phyloP scores from a whole-genome alignment of 2,888 invertebrate species.

The Acanthoscelides obtectus region DNA sequence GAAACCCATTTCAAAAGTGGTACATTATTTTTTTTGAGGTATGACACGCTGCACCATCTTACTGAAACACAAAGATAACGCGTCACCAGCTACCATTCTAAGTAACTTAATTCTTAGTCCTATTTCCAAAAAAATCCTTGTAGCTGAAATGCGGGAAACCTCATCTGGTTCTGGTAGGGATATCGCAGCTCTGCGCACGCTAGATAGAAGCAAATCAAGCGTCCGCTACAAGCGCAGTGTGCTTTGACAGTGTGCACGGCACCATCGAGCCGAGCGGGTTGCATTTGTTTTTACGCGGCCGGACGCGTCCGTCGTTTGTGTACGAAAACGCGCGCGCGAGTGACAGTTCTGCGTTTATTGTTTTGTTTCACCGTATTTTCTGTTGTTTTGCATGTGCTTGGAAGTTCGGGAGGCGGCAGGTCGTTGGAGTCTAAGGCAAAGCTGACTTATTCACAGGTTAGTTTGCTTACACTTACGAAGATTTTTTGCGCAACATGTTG shows the following conservation, averaged over 20 bases:
- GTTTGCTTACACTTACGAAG: background rate
- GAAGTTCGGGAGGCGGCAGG: background rate
- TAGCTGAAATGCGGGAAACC: background rate
- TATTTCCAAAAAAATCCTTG: background rate
- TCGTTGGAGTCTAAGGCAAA: background rate
- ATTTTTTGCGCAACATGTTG: background rate
- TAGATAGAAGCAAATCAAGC: background rate
- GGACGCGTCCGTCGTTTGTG: slow-evolving; percentile 7
- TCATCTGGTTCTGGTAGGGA: background rate
- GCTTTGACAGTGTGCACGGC: background rate
- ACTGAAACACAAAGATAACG: no score
- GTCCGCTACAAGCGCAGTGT: background rate
- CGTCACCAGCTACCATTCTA: no score
- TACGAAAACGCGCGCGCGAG: slow-evolving; percentile 15
- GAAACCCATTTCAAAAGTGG: no score
- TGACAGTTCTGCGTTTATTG: slow-evolving; percentile 10
- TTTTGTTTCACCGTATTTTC: background rate
- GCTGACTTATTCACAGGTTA: background rate
- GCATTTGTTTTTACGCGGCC: slow-evolving; percentile 12
- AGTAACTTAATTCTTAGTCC: no score
- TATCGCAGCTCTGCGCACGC: background rate
- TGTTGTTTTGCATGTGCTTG: background rate
- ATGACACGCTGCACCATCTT: no score
- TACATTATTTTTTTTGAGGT: no score
- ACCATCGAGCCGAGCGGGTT: slow-evolving; percentile 13